These are phyloP conservation scores for Bradypodion pumilum DNA, from an alignment of 2,797 vertebrate genomes.

Conservation along the genomic window DNA sequence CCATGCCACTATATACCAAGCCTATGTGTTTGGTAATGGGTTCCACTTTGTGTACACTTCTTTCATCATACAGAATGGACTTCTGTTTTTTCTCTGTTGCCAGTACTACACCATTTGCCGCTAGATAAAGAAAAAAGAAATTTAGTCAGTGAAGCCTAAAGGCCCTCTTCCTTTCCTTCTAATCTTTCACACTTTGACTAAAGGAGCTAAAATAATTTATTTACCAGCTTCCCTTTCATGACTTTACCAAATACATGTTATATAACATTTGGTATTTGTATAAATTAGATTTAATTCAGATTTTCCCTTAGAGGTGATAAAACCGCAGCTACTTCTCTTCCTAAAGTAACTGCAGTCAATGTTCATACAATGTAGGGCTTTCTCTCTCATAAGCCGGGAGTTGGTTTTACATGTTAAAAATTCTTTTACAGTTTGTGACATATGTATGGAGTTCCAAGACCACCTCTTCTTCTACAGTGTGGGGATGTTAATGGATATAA, in stretches of 20 bases:
- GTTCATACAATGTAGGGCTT: not conserved
- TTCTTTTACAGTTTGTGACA: not conserved
- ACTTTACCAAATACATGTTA: not conserved
- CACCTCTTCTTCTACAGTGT: not conserved
- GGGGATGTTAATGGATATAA: not conserved
- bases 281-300: not conserved
- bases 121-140: conserved; percentile 72
- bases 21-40: conserved; percentile 99
- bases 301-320: not conserved
- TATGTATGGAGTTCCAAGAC: not conserved
- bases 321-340: not conserved
- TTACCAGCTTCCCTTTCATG: not conserved
- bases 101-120: conserved; percentile 96
- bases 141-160: not conserved
- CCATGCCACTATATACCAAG: conserved; percentile 99
- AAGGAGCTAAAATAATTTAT: conserved; percentile 1
- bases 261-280: not conserved
- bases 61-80: conserved; percentile 97
- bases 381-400: not conserved
- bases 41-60: conserved; percentile 98
- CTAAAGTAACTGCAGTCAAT: not conserved
- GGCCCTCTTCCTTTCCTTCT: not conserved
- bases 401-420: not conserved
- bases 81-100: conserved; percentile 99
- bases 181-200: not conserved